Evolutionary conservation across 1,140 invertebrate species (phyloP), one percentile per base, ranked within the genome.

Genomic region (Drosophila busckii): DNA sequence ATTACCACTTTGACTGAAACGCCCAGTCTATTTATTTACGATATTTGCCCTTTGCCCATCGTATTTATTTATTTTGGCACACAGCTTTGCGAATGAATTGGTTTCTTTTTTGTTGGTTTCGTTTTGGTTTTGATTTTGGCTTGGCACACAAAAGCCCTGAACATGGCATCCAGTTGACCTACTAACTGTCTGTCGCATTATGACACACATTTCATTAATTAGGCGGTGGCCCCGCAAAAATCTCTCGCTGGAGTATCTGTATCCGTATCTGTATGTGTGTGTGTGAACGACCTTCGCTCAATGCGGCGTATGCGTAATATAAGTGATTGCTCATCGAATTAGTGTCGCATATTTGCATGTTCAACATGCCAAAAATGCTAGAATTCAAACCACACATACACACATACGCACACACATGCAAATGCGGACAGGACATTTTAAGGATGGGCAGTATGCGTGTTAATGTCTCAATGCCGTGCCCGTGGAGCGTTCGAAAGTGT

Each of bases 391-490:
- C 2, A 7, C 37, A 37, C 34, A 12, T 20, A 13, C 10, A 28
- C 15, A 28, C 22, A 25, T 9, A 9, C 8, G 15, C 26, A 5
- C 17, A 31, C 29, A 12, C 29, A 31, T 12, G 15, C 15, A 9
- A 48, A 48, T 54, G 16, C 16, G 17, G 31, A 26, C 25, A 28
- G 17, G 31, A 26, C 25, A 28, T 32, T 45, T 32, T 26, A 53
- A 38, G 48, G 34, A 26, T 54, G 25, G 34, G 50, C 42, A 42
- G 68, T 73, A 73, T 78, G 80, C 68, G 54, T 46, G 49, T 32
- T 64, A 80, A 73, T 80, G 73, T 80, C 75, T 78, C 73, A 78
- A 78, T 78, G 73, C 73, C 73, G 73, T 78, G 73, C 73, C 71
- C 71, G 58, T 66, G 62, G 32, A 50, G 45, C 48, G 40, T 49